These are phyloP conservation scores for Seriola aureovittata DNA, from an alignment of 2,113 vertebrate genomes.

Conservation along the genomic window DNA sequence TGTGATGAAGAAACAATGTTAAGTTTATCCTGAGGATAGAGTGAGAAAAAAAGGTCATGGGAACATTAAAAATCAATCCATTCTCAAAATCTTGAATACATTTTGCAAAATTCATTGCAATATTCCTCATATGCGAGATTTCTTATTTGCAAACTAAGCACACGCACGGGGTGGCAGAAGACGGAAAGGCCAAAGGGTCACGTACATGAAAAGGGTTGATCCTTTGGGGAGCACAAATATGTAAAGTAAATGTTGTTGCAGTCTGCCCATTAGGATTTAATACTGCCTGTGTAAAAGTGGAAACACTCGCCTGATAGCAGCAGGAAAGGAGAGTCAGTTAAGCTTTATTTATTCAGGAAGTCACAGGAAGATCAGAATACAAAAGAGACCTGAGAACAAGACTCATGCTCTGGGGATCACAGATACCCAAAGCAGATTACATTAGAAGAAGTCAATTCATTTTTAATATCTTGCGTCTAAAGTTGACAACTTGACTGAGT, in stretches of 20 bases:
- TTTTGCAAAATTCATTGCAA: not conserved
- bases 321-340: not conserved
- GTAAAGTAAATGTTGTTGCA: not conserved
- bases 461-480: not conserved
- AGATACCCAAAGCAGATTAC: not conserved
- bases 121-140: not conserved
- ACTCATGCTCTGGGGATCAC: not conserved
- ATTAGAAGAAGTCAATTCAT: not conserved
- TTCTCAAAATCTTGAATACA: not conserved
- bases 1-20: not conserved
- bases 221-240: not conserved
- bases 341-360: conserved; percentile 13
- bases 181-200: not conserved
- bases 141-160: not conserved
- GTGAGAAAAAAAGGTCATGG: not conserved
- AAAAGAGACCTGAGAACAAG: conserved; percentile 2
- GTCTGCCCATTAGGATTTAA: not conserved
- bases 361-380: conserved; percentile 5
- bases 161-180: not conserved
- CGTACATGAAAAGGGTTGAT: not conserved
- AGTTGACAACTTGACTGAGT: not conserved
- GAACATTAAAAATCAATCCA: conserved; percentile 3
- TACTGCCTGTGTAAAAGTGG: not conserved
- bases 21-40: not conserved
- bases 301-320: not conserved